A percentile compares a stretch with the other conserved stretches of the same genome.
phyloP scores from a whole-genome alignment of 2,888 invertebrate genomes.

The Dione vanillae region DNA sequence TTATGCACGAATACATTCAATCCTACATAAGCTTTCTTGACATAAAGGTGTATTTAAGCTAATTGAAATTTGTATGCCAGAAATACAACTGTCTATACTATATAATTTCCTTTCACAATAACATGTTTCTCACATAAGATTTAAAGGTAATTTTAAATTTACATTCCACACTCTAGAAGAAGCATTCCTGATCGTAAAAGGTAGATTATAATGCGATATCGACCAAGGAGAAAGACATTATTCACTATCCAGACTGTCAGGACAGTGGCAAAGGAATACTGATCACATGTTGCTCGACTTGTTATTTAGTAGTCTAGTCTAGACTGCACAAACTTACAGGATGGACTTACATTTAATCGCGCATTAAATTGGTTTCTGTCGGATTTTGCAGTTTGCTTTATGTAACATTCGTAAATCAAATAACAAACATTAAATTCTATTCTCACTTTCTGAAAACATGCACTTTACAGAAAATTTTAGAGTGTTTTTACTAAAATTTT shows the following conservation, averaged over 20 bases:
- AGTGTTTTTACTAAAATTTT: neutral
- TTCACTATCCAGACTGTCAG: slow-evolving; percentile 44
- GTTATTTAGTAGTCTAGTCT: slow-evolving; percentile 53
- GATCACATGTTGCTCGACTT: slow-evolving; percentile 46
- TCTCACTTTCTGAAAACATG: neutral
- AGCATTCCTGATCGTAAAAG: slow-evolving; percentile 8
- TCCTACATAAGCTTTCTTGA: neutral
- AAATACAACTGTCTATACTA: too few species aligned
- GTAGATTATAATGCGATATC: slow-evolving; percentile 30
- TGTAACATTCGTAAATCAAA: slow-evolving; percentile 12
- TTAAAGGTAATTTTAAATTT: neutral
- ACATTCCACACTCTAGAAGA: neutral
- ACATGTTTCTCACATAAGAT: too few species aligned
- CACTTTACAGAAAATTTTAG: neutral
- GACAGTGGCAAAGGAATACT: slow-evolving; percentile 39
- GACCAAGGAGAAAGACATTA: slow-evolving; percentile 37
- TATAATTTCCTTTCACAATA: too few species aligned
- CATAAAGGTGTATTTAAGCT: too few species aligned
- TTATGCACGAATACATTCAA: neutral
- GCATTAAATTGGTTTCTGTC: slow-evolving; percentile 22
- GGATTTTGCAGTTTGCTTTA: slow-evolving; percentile 5
- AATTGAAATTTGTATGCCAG: neutral
- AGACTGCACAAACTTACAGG: slow-evolving; percentile 32
- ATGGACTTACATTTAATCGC: slow-evolving; percentile 31
- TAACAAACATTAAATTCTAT: neutral